phyloP scores from a whole-genome alignment of 2,113 vertebrate genomes.

The Setophaga petechia region DNA sequence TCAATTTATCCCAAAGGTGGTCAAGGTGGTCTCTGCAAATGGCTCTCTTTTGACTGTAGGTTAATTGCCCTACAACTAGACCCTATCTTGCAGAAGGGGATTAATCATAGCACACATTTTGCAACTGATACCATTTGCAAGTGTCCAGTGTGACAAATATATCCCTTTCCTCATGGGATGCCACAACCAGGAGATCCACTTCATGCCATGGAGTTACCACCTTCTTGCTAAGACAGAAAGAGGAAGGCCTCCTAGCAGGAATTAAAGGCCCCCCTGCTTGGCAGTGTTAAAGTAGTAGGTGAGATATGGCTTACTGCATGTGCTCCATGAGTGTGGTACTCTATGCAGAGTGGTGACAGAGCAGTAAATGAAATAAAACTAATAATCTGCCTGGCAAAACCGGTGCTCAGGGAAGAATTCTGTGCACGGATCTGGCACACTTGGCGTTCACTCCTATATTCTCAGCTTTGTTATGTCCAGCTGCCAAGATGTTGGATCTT shows the following conservation, averaged over 20 bases:
- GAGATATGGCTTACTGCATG: not conserved
- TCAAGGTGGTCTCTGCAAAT: not conserved
- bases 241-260: not conserved
- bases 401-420: not conserved
- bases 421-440: not conserved
- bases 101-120: not conserved
- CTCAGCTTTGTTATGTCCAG: not conserved
- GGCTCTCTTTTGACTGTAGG: not conserved
- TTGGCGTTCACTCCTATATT: not conserved
- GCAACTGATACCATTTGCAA: not conserved
- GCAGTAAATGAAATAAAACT: not conserved
- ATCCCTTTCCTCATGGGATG: not conserved
- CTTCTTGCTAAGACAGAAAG: not conserved
- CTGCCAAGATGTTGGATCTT: not conserved
- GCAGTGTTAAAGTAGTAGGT: not conserved
- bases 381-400: not conserved
- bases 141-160: not conserved
- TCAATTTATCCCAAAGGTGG: not conserved
- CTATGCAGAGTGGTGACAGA: not conserved
- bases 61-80: not conserved
- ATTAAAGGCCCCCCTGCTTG: not conserved
- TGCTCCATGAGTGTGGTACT: fast-evolving
- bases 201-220: not conserved
- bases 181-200: not conserved
- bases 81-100: not conserved